Evolutionary conservation across 2,113 vertebrate species (phyloP), one percentile per base, ranked within the genome.

Genomic region (Neogale vison): DNA sequence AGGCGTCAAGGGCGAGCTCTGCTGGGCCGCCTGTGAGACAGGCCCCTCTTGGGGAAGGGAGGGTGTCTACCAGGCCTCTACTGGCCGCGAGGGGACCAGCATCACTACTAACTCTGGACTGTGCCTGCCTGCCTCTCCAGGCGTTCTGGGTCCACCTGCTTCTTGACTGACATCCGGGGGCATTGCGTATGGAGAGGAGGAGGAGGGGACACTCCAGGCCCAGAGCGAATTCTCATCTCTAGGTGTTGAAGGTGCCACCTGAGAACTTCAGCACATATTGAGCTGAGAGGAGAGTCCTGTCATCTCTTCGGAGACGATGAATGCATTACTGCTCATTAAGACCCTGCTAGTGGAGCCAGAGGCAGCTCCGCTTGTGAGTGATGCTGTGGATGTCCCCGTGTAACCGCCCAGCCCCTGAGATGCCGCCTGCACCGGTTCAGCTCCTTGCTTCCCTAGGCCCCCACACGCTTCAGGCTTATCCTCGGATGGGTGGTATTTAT

Each of bases 251-350:
- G 11, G 50, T 36, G 85, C 15, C 81, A 42, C 88, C 65, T 29
- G 57, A 77, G 93, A 61, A 80, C 2, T 7, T n/a, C 59, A 39
- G 50, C 17, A 36, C 77, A 39, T 18, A 24, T 59, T 9, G 47
- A 76, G 96, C 97, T 34, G 2, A n/a, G n/a, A 79, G 95, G 77
- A 63, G 42, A 59, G 82, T 47, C 79, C 79, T 95, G 94, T 92
- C 98, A 81, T 52, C 77, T 9, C 17, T 34, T 29, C 47, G 26
- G 76, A 81, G 81, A 71, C 0, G 29, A 80, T 7, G 71, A 80
- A 85, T 47, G 34, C 42, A 13, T 74, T 84, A 34, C 3, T 55
- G n/a, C 86, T 90, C 85, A 36, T 65, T 86, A 88, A 91, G 65
- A 81, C 0, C 4, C 84, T 9, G 39, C 20, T 3, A 1, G 18